Evolutionary conservation across 2,797 vertebrate species (phyloP), one percentile per base, ranked within the genome.

Genomic region (Acridotheres tristis): DNA sequence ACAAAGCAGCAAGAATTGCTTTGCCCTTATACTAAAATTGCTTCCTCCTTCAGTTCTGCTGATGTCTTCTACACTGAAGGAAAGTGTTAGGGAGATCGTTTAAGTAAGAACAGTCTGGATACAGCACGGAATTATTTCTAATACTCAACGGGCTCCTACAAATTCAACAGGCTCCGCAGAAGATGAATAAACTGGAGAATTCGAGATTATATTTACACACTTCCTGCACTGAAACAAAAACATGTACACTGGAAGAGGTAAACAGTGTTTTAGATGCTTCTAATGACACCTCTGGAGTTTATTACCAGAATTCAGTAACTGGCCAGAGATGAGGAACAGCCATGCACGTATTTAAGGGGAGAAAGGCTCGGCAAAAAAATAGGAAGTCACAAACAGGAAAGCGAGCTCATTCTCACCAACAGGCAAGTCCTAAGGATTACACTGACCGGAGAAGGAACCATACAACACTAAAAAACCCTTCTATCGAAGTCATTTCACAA

Each of bases 371-470:
- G 57, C 59, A 32, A 66, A 88, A 90, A 92, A 85, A 90, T 38
- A 90, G 89, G 91, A 95, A 95, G 92, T 91, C 89, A 71, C 67
- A 40, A 90, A 94, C 92, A 95, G 90, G 90, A 95, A 96, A 90
- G 23, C 10, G 5, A 93, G 75, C 78, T 90, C 45, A 5, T 86
- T 84, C 59, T 84, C 74, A 59, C 54, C 63, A 88, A 85, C 55
- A 42, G 71, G 30, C 80, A 68, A 94, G 48, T 59, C 76, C 59
- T 48, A 29, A 58, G 88, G 83, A 77, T 58, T 51, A 78, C 71
- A 53, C 7, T 2, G 13, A 93, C 8, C 32, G 10, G 42, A 66
- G 58, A 84, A 84, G 30, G 72, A 84, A 38, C 40, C 16, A 2
- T 10, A 32, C 5, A 40, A 61, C 53, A 8, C 2, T n/a, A 67